These are phyloP conservation scores for Adelphocoris suturalis DNA, from an alignment of 2,888 invertebrate genomes.

Conservation along the genomic window DNA sequence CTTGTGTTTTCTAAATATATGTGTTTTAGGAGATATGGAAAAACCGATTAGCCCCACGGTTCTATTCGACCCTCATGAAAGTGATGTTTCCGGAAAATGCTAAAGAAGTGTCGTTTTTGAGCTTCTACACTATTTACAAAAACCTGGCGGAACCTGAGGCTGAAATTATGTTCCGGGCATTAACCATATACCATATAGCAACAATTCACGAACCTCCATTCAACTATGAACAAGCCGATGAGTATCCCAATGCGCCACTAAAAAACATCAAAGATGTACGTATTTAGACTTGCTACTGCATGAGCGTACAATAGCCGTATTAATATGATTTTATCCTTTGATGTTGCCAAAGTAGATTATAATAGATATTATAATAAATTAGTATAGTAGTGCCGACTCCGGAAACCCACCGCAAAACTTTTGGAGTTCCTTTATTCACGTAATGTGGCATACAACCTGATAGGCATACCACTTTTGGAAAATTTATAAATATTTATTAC, in stretches of 20 bases:
- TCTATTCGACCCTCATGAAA: conserved; percentile 29
- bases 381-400: too few species aligned
- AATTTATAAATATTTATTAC: too few species aligned
- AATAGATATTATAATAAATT: too few species aligned
- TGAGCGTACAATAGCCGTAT: too few species aligned
- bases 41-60: conserved; percentile 22
- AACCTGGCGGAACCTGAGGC: conserved; percentile 50
- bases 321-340: too few species aligned
- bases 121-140: conserved; percentile 59
- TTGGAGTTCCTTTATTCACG: too few species aligned
- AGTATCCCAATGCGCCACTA: conserved; percentile 47
- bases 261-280: conserved; percentile 47
- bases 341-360: too few species aligned
- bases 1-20: too few species aligned
- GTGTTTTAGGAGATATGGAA: conserved; percentile 50
- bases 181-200: conserved; percentile 56
- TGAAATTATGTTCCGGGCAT: conserved; percentile 44
- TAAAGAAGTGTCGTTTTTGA: conserved; percentile 50
- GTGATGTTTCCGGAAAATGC: conserved; percentile 46
- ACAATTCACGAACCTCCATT: conserved; percentile 59
- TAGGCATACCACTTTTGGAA: too few species aligned
- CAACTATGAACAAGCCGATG: conserved; percentile 47
- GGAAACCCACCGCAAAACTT: too few species aligned
- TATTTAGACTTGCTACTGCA: not conserved
- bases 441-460: too few species aligned